These are phyloP conservation scores for Pseudomugil gertrudae DNA, from an alignment of 2,797 vertebrate species.

Conservation along the genomic window DNA sequence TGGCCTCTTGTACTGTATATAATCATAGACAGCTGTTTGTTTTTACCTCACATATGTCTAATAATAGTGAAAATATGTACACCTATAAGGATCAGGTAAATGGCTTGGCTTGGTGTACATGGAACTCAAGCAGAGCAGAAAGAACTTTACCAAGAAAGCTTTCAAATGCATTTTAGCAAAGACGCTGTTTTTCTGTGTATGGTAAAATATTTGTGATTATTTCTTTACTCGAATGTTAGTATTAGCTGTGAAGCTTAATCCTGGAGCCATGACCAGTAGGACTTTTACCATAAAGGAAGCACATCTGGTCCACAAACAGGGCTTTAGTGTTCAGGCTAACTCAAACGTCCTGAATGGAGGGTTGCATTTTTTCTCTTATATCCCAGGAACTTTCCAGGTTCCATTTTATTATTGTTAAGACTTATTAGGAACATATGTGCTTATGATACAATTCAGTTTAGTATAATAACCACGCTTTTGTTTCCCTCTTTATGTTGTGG, in stretches of 20 bases:
- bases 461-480: slow-evolving; percentile 45
- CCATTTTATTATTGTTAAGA: slow-evolving; percentile 52
- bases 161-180: slow-evolving; percentile 64
- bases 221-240: slow-evolving; percentile 75
- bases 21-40: slow-evolving; percentile 75
- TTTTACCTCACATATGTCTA: slow-evolving; percentile 71
- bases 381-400: slow-evolving; percentile 50
- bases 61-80: slow-evolving; percentile 61
- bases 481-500: slow-evolving; percentile 47
- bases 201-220: slow-evolving; percentile 70
- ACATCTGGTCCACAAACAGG: slow-evolving; percentile 45
- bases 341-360: slow-evolving; percentile 41
- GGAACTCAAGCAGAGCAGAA: slow-evolving; percentile 33
- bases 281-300: slow-evolving; percentile 58
- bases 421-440: slow-evolving; percentile 45
- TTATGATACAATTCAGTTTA: slow-evolving; percentile 49
- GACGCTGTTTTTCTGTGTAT: slow-evolving; percentile 66
- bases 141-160: slow-evolving; percentile 35
- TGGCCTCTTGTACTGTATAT: slow-evolving; percentile 67
- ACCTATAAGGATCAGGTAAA: slow-evolving; percentile 44
- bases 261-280: slow-evolving; percentile 44
- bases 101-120: slow-evolving; percentile 30
- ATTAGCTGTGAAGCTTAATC: slow-evolving; percentile 61
- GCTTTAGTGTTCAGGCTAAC: slow-evolving; percentile 42
- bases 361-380: slow-evolving; percentile 32